These are phyloP conservation scores for Crenuchus spilurus DNA, from an alignment of 2,797 vertebrate genomes.

Conservation along the genomic window DNA sequence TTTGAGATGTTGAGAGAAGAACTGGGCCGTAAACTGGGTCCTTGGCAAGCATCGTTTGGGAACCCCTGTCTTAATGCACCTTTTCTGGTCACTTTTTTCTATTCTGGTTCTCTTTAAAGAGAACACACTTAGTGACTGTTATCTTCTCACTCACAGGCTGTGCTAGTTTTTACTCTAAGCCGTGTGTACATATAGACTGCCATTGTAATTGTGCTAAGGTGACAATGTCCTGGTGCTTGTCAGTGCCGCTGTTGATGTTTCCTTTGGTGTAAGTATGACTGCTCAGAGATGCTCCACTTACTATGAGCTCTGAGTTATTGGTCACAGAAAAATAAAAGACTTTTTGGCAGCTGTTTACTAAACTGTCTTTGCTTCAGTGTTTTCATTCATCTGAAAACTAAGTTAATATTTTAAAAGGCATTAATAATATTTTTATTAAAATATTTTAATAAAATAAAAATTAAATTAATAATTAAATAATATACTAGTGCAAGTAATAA, in stretches of 20 bases:
- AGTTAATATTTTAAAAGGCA: too few species aligned
- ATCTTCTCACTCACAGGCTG: conserved; percentile 62
- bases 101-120: conserved; percentile 60
- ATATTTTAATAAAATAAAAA: too few species aligned
- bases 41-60: conserved; percentile 28
- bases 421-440: too few species aligned
- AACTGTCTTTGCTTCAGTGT: conserved; percentile 27
- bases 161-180: conserved; percentile 60
- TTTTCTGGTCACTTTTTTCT: conserved; percentile 62
- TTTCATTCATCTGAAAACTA: conserved; percentile 26
- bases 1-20: neutral
- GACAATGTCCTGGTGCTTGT: conserved; percentile 72
- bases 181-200: conserved; percentile 70
- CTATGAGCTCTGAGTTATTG: conserved; percentile 47
- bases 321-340: conserved; percentile 74
- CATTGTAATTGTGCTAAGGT: conserved; percentile 74
- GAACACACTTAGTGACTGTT: conserved; percentile 77
- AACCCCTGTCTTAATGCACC: conserved; percentile 60
- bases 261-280: conserved; percentile 64
- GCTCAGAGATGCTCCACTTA: conserved; percentile 43
- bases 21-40: neutral
- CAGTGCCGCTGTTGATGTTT: conserved; percentile 78
- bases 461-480: too few species aligned
- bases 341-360: conserved; percentile 81
- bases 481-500: too few species aligned